These are phyloP conservation scores for Strongylocentrotus purpuratus DNA, from an alignment of 35 echinoderm and acorn worm species.

Conservation along the genomic window DNA sequence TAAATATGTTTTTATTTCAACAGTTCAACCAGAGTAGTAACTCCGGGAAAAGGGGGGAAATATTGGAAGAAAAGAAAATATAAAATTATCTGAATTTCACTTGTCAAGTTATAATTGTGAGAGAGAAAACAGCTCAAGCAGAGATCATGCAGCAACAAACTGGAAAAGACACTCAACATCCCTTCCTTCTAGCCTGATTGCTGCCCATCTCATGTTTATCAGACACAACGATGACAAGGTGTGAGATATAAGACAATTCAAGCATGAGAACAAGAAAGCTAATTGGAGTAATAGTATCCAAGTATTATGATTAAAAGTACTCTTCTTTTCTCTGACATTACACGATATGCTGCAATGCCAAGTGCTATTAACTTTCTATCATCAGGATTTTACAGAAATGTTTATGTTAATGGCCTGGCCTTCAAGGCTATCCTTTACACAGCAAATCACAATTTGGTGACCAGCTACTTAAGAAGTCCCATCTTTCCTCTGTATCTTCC, in stretches of 20 bases:
- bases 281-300: conserved; percentile 20
- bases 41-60: no score
- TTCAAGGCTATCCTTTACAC: conserved; percentile 16
- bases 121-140: not conserved
- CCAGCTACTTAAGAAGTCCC: conserved; percentile 34
- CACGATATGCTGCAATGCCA: not conserved
- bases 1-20: no score
- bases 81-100: not conserved
- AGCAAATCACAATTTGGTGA: conserved; percentile 1
- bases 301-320: not conserved
- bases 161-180: not conserved
- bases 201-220: not conserved
- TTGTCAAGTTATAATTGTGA: not conserved
- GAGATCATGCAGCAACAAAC: not conserved
- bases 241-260: not conserved
- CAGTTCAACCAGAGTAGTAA: no score
- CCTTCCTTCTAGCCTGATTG: not conserved
- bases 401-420: not conserved
- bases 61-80: not conserved
- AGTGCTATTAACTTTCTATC: not conserved
- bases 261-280: conserved; percentile 14
- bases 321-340: not conserved
- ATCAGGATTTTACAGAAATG: not conserved
- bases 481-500: not conserved
- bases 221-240: not conserved